Evolutionary conservation across 2,113 vertebrate species (phyloP), one percentile per base, ranked within the genome.

Genomic region (Phrynosoma blainvillii): DNA sequence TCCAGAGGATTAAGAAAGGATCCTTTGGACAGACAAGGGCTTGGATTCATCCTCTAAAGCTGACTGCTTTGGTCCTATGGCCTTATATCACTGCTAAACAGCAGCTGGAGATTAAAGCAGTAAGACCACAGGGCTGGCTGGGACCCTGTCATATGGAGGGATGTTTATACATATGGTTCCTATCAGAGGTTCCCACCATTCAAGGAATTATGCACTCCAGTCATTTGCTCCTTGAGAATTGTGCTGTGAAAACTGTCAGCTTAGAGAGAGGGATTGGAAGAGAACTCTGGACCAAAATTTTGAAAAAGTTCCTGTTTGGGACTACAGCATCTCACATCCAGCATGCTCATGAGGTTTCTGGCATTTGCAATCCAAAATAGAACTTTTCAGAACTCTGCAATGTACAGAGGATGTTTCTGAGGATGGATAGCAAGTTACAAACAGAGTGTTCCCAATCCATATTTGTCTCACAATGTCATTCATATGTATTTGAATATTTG

Each of bases 21-120:
- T 8, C 87, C 0, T 76, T 32, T 77, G 90, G 91, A 85, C 87
- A 87, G 12, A 54, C n/a, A 36, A 52, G 2, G 0, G 0, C 65
- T 83, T 66, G 77, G 21, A 68, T 84, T 66, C 8, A 65, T 14
- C 78, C 70, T 88, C 83, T 90, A 85, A 84, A 90, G 62, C 36
- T 90, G 81, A 79, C 71, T 1, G 0, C 30, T 65, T 88, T 85
- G 10, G 32, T 75, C 82, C 84, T 76, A 11, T 71, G 84, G 77
- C 16, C 74, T 56, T 86, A 0, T 89, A 62, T 94, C 85, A 91
- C 74, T 56, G 76, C 79, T 32, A 88, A 82, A 68, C 90, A 95
- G 88, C 87, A 89, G 68, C 74, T 87, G 68, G 76, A 83, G 84
- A 91, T 93, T 93, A 92, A 87, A 40, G 62, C 91, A 90, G 89